Evolutionary conservation across 2,113 vertebrate genomes (phyloP), one percentile per base, ranked within the genome.

Genomic region (Bubo blakistoni): DNA sequence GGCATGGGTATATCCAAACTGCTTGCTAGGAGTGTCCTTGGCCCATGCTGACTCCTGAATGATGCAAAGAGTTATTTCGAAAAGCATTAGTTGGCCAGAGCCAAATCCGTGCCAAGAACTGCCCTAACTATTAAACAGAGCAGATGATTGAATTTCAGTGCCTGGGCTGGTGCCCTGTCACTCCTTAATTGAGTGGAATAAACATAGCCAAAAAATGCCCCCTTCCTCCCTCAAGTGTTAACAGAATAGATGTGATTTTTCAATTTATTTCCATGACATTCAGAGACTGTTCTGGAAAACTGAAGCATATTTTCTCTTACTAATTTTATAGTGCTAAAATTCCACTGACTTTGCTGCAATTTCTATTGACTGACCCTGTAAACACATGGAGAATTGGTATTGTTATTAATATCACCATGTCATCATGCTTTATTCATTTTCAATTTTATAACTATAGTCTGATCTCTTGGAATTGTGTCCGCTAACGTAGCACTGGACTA

Each of bases 371-470:
- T 77, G 58, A 85, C 17, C 44, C 72, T 94, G 81, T 94, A 96
- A 95, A 89, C 84, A 88, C 42, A 58, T 18, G 54, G 57, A 81
- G 70, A 93, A 92, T 88, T 5, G 4, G 32, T 86, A 91, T 86
- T 85, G 82, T 93, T 95, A 88, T 93, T 92, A 92, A 72, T 76
- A 89, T 89, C 61, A 91, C 65, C 47, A 72, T 84, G 69, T 86
- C 65, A 65, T 93, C 84, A 79, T 95, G 58, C 54, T 82, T 93
- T 91, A 78, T 92, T 96, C 6, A 19, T 96, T 95, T 95, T 78
- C 86, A 90, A n/a, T 93, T 94, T 92, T 90, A 70, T 86, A 78
- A 90, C 2, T n/a, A n/a, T 32, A 59, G 38, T 55, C 80, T 94
- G 90, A 80, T 94, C 80, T 69, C 36, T 92, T 96, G 82, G 61